Base-by-base conservation (phyloP, 2,113 vertebrate species). In the Acinonyx jubatus region DNA sequence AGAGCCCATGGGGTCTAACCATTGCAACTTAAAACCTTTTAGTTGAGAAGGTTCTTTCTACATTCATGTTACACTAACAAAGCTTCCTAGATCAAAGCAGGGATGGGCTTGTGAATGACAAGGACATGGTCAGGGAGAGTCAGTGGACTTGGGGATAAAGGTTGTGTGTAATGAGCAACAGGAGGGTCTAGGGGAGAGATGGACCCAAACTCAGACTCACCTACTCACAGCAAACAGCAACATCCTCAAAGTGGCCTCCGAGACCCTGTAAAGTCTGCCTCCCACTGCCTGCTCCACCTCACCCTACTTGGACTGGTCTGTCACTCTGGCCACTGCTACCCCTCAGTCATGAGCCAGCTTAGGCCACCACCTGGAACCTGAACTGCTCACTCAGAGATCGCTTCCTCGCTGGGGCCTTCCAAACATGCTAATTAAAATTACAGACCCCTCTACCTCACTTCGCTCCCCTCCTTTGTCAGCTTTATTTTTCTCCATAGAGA, bases 381-480 rank as follows among this genome's bases (percentile, higher is more conserved):
- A 36, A 33, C 2, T 3, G 19, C 38, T n/a, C 9, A 0, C 55
- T 29, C 7, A 10, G 3, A 61, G 33, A 19, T 15, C 0, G 4
- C 8, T 7, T 66, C n/a, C n/a, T 61, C 8, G 15, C 19, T 3
- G 0, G 45, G 73, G 66, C 41, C 38, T 61, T 92, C 65, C 38
- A 52, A 65, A 21, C 55, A n/a, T 13, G 15, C 66, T 14, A 18
- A 31, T 57, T 63, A 79, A 13, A 41, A 33, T 48, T 4, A 14
- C 7, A 23, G 13, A 8, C 19, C 78, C 1, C 27, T 33, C 57
- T 13, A 45, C 11, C 23, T 29, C n/a, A 14, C 27, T 3, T 9
- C 7, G 5, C 18, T 18, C 7, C 6, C 8, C n/a, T 10, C 29
- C 45, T 55, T 6, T 29, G 63, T 31, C 36, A 66, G 63, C 5